Evolutionary conservation across 1,140 invertebrate species (phyloP), one percentile per base, ranked within the genome.

Genomic region (Drosophila obscura): DNA sequence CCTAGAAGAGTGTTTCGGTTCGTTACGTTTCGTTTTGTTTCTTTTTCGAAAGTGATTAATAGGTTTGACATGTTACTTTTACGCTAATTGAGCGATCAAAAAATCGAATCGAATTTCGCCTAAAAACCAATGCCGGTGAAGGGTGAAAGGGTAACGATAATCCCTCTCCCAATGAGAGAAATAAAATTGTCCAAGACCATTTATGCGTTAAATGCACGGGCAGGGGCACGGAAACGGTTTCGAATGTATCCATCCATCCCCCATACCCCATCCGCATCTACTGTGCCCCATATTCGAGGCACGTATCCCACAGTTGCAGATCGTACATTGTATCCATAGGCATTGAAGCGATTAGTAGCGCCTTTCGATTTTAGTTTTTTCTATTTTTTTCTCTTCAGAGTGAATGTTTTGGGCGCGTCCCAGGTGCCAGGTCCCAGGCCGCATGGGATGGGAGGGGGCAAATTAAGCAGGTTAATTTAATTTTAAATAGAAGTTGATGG

Each of bases 71-170:
- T 88, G 83, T 88, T 87, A 83, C 83, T 87, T 87, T 87, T 87
- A 88, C 84, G 80, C 83, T 88, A 88, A 88, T 88, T 88, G 83
- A 88, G 83, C 84, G 84, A 88, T 88, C 83, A 88, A 89, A 89
- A 39, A 88, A 89, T 87, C 77, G 60, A 87, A 75, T 83, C 76
- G 62, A 71, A 88, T 77, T 75, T 66, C 58, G 77, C 68, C 68
- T 72, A 65, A 71, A 19, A 19, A 0, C 62, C 71, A 63, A n/a
- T n/a, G 68, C 68, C n/a, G 84, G 83, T 83, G 83, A 88, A 88
- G 83, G 83, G 84, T 82, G 83, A 88, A 88, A 88, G 83, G 83
- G 83, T 84, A 55, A 67, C 43, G 61, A 69, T 69, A 80, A 77
- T 77, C 58, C 60, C 67, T 35, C 9, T 52, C 31, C 6, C 26